Evolutionary conservation across 1,140 invertebrate species (phyloP).

Genomic region (Drosophila ficusphila): DNA sequence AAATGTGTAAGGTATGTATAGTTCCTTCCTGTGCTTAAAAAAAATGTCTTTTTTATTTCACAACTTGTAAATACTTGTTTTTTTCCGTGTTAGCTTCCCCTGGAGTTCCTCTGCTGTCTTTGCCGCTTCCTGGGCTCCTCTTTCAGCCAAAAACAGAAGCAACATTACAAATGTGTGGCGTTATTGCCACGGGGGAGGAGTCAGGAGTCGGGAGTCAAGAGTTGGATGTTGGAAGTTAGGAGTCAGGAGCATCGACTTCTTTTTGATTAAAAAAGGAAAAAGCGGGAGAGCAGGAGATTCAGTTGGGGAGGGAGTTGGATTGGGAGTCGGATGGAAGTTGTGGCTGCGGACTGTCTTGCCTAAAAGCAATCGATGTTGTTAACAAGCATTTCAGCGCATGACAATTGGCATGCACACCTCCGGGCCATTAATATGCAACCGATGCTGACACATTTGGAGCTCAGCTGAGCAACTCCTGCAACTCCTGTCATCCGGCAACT

Average conservation of each 20-base stretch:
- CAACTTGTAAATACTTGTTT: background rate
- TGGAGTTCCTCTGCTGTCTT: constrained; percentile 12
- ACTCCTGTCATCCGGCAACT: constrained; percentile 57
- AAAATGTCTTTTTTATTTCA: background rate
- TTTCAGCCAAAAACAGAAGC: constrained; percentile 73
- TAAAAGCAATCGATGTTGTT: constrained; percentile 80
- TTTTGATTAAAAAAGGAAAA: constrained; percentile 72
- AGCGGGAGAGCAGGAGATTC: constrained; percentile 11
- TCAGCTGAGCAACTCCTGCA: constrained; percentile 21
- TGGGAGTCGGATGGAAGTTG: background rate
- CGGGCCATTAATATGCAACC: constrained; percentile 74
- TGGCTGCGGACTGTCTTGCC: constrained; percentile 8
- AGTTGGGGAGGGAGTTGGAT: constrained; percentile 6
- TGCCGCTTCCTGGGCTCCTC: constrained; percentile 44
- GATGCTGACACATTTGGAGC: constrained; percentile 64
- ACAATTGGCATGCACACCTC: constrained; percentile 82
- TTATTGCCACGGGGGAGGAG: constrained; percentile 81
- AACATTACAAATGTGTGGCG: constrained; percentile 83
- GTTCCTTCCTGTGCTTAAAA: too few species aligned
- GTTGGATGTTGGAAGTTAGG: constrained; percentile 15
- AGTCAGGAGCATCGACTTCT: constrained; percentile 34
- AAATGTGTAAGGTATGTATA: too few species aligned
- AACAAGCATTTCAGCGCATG: constrained; percentile 83
- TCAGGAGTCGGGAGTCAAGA: constrained; percentile 25
- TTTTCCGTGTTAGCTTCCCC: background rate